phyloP scores from a whole-genome alignment of 2,113 vertebrate species.

The Heterotilapia buettikoferi region DNA sequence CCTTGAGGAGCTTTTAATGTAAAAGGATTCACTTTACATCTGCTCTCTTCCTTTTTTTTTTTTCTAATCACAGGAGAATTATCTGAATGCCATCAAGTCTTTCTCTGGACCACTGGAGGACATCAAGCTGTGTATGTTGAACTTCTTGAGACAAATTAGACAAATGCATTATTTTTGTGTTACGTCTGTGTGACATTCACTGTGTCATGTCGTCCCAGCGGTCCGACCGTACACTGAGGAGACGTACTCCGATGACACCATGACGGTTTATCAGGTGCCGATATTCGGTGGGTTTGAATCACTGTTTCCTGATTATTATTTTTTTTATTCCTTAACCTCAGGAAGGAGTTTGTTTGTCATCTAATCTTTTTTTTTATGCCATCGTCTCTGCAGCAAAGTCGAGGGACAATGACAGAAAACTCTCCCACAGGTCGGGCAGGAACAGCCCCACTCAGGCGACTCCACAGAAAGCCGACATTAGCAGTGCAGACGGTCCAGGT shows the following conservation, averaged over 20 bases:
- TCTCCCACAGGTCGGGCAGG: not conserved
- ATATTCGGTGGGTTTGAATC: conserved; percentile 77
- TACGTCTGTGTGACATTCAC: not conserved
- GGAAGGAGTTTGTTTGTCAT: not conserved
- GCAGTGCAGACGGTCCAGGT: not conserved
- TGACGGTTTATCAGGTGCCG: conserved; percentile 81
- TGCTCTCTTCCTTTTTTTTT: not conserved
- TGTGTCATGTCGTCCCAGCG: conserved; percentile 17
- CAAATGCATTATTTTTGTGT: not conserved
- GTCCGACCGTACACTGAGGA: conserved; percentile 65
- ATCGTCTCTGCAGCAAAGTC: conserved; percentile 5
- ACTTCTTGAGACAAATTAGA: not conserved
- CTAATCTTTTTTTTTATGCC: not conserved
- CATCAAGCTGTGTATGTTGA: conserved; percentile 67
- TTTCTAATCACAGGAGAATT: conserved; percentile 50
- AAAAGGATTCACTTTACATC: not conserved
- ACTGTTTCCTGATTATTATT: rapidly evolving
- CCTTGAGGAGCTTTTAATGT: not conserved
- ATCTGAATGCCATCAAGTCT: conserved; percentile 62
- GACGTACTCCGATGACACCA: conserved; percentile 60
- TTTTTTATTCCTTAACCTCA: rapidly evolving
- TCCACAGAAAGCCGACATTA: not conserved
- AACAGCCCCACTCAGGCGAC: conserved; percentile 9
- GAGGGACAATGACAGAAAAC: not conserved
- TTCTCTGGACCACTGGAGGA: conserved; percentile 70